Evolutionary conservation across 2,888 invertebrate genomes (phyloP).

Genomic region (Nemotelus pantherinus): DNA sequence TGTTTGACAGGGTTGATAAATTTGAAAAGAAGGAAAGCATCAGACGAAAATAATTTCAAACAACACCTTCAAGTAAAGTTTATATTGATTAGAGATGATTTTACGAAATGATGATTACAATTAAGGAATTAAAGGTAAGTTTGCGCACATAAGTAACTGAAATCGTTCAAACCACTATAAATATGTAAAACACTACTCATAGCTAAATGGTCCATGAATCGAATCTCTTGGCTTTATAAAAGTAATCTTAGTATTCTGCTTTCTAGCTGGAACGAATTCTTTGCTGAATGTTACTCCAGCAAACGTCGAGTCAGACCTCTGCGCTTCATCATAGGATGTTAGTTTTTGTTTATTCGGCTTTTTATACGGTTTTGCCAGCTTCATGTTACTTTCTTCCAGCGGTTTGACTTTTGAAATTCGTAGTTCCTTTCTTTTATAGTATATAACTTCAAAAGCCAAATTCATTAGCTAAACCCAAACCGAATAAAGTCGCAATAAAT

Average conservation of each 20-base stretch:
- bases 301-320: background rate
- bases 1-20: constrained; percentile 2
- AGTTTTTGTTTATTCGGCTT: background rate
- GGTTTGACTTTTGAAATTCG: constrained; percentile 55
- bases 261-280: constrained; percentile 43
- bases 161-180: too few species aligned
- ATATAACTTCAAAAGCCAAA: constrained; percentile 81
- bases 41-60: too few species aligned
- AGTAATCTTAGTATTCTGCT: constrained; percentile 22
- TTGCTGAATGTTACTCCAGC: constrained; percentile 44
- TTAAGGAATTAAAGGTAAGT: too few species aligned
- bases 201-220: constrained; percentile 15
- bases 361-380: background rate
- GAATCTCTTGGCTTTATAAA: constrained; percentile 42
- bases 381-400: background rate
- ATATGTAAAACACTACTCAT: constrained; percentile 15
- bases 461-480: constrained; percentile 84
- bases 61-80: too few species aligned
- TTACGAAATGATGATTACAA: too few species aligned
- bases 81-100: too few species aligned
- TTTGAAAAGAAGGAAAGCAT: background rate
- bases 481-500: constrained; percentile 88
- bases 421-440: constrained; percentile 72
- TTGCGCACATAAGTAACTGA: too few species aligned
- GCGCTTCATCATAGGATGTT: background rate